A percentile compares a stretch with the other conserved stretches of the same genome.
These are phyloP conservation scores for Phymatocera aterrima DNA, from an alignment of 2,888 invertebrate species.

Conservation along the genomic window DNA sequence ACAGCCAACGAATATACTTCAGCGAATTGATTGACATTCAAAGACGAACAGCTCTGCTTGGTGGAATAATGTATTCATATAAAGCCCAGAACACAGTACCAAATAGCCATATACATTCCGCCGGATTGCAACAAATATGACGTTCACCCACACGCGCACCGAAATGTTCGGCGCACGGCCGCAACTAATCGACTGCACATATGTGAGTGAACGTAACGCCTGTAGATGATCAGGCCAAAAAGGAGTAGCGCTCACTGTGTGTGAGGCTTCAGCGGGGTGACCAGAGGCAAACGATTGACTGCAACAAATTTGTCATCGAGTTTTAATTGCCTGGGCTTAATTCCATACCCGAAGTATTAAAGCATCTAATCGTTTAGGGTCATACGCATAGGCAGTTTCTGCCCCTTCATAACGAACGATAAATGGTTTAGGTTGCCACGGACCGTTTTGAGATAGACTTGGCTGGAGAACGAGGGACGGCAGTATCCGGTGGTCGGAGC, in stretches of 20 bases:
- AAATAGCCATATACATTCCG: too few relatives aligned
- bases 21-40: background rate
- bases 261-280: background rate
- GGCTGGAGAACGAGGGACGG: conserved; percentile 52
- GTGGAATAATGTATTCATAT: conserved; percentile 17
- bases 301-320: conserved; percentile 41
- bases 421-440: conserved; percentile 11
- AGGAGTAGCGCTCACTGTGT: too few relatives aligned
- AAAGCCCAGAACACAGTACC: too few relatives aligned
- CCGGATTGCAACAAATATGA: too few relatives aligned
- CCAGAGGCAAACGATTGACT: background rate
- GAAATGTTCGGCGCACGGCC: too few relatives aligned
- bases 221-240: too few relatives aligned
- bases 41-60: background rate
- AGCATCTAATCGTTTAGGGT: conserved; percentile 19
- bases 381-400: background rate
- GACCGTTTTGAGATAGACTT: conserved; percentile 53
- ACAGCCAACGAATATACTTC: background rate
- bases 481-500: conserved; percentile 71
- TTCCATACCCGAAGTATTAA: background rate
- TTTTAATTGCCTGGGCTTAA: conserved; percentile 6
- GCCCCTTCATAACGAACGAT: conserved; percentile 18
- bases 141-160: too few relatives aligned
- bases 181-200: too few relatives aligned
- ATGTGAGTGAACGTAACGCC: too few relatives aligned